Percentiles rank a stretch among this genome's conserved stretches.
Conservation (phyloP, 2,797 vertebrate species). For the Pteronotus mesoamericanus region DNA sequence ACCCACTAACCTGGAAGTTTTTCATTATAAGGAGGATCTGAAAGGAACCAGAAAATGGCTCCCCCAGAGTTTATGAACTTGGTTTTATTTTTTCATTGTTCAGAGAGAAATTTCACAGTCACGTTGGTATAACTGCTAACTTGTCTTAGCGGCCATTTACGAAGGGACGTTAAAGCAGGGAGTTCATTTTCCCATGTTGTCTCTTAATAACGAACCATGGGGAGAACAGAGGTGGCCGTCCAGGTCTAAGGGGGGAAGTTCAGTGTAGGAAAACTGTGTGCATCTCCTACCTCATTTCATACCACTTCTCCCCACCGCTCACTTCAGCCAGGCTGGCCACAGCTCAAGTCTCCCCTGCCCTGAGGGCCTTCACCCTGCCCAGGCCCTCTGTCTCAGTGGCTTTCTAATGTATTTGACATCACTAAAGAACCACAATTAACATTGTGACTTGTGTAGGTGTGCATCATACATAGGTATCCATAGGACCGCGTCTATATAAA, state of each 20-base stretch:
- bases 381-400: background rate
- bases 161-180: background rate
- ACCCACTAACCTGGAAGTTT: background rate
- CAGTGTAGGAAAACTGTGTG: background rate
- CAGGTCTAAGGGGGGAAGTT: background rate
- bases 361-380: background rate
- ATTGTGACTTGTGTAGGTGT: background rate
- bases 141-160: background rate
- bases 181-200: background rate
- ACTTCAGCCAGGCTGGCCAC: background rate
- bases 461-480: background rate
- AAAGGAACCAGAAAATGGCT: background rate
- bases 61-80: background rate
- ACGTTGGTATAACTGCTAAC: background rate
- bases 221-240: background rate
- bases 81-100: slow-evolving; percentile 16
- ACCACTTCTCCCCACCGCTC: background rate
- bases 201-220: background rate
- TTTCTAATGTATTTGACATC: slow-evolving; percentile 19
- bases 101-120: background rate
- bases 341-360: background rate
- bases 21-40: background rate
- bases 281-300: background rate
- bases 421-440: background rate
- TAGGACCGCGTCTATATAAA: background rate